phyloP scores from a whole-genome alignment of 2,888 invertebrate species.

The Hydroisotoma schaefferi region DNA sequence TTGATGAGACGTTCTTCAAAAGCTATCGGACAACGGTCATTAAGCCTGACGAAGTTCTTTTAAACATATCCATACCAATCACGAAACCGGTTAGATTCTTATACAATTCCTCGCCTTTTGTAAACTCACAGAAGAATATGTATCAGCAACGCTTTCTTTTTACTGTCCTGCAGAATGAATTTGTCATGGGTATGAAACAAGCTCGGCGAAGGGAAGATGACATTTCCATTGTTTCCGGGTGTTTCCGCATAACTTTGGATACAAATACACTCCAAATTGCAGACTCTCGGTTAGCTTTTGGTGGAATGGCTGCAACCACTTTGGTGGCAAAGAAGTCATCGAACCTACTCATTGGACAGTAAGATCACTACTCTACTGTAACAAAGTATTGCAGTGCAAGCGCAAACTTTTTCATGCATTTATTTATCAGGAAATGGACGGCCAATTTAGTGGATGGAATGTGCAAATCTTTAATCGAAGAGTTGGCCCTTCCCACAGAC shows the following conservation, averaged over 20 bases:
- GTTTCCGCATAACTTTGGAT: slow-evolving; percentile 66
- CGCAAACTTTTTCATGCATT: no score
- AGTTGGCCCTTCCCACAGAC: slow-evolving; percentile 69
- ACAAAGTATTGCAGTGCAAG: background rate
- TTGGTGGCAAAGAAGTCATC: slow-evolving; percentile 67
- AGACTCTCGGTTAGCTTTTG: slow-evolving; percentile 71
- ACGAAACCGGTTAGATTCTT: slow-evolving; percentile 54
- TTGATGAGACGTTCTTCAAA: slow-evolving; percentile 50
- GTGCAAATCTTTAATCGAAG: slow-evolving; percentile 63
- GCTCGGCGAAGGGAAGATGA: slow-evolving; percentile 89
- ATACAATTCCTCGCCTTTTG: background rate
- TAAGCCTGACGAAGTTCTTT: slow-evolving; percentile 71
- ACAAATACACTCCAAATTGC: slow-evolving; percentile 57
- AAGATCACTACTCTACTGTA: slow-evolving; percentile 14
- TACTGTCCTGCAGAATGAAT: slow-evolving; percentile 58
- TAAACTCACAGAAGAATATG: background rate
- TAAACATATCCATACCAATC: slow-evolving; percentile 74
- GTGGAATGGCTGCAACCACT: slow-evolving; percentile 89
- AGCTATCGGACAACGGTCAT: slow-evolving; percentile 76
- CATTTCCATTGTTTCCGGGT: slow-evolving; percentile 88
- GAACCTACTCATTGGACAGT: slow-evolving; percentile 58
- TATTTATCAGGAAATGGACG: slow-evolving; percentile 61
- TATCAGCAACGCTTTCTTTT: background rate
- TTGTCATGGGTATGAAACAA: slow-evolving; percentile 83
- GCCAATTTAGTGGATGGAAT: slow-evolving; percentile 61